phyloP scores from a whole-genome alignment of 2,888 invertebrate genomes.

The Noctua janthe region DNA sequence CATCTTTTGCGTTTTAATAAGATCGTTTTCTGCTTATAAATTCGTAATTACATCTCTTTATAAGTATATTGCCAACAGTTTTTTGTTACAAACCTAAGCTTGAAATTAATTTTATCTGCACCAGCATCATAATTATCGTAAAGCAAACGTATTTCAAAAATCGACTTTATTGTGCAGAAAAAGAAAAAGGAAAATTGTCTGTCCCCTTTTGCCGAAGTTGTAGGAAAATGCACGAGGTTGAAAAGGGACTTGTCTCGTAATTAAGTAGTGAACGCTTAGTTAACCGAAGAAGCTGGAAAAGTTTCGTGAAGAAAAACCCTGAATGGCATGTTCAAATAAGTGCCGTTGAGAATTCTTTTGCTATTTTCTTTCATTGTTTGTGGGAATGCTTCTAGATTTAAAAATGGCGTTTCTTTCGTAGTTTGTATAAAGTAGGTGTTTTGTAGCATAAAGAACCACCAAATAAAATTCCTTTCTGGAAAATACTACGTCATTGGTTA shows the following conservation, averaged over 20 bases:
- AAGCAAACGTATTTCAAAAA: slow-evolving; percentile 9
- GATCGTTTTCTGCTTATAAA: not conserved
- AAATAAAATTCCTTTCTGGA: not conserved
- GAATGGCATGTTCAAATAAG: slow-evolving; percentile 74
- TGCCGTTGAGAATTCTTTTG: slow-evolving; percentile 73
- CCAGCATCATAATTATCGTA: too few species aligned
- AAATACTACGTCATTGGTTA: not conserved
- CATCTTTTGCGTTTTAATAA: not conserved
- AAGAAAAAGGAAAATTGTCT: slow-evolving; percentile 47
- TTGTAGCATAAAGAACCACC: not conserved
- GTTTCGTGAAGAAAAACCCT: slow-evolving; percentile 66
- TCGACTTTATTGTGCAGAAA: slow-evolving; percentile 16
- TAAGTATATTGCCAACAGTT: not conserved
- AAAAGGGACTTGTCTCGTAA: slow-evolving; percentile 76
- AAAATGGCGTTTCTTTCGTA: not conserved
- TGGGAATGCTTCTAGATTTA: not conserved
- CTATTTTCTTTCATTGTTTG: slow-evolving; percentile 58
- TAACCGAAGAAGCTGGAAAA: slow-evolving; percentile 74
- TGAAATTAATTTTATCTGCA: not conserved
- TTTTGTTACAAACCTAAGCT: not conserved
- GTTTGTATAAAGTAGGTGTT: not conserved
- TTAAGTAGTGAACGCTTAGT: slow-evolving; percentile 86
- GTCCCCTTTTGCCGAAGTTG: slow-evolving; percentile 47
- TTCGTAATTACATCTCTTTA: not conserved
- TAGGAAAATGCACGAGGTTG: slow-evolving; percentile 57